Conservation (phyloP, 2,113 vertebrate genomes). For the Triplophysa siluroides region DNA sequence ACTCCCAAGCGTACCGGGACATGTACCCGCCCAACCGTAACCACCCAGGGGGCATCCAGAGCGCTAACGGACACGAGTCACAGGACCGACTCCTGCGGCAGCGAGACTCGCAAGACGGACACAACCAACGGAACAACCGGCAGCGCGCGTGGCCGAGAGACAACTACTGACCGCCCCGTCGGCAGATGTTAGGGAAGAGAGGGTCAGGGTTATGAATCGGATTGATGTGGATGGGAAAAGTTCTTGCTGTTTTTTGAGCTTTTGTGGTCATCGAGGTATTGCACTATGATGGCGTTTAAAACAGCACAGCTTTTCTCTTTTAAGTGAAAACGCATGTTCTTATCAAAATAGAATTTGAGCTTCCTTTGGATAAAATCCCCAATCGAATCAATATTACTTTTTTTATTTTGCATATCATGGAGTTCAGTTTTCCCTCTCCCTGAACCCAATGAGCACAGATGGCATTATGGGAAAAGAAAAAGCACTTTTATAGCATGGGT, state of each 20-base stretch:
- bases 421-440: neutral
- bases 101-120: constrained; percentile 79
- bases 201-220: constrained; percentile 2
- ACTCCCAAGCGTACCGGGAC: constrained; percentile 85
- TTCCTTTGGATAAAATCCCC: constrained; percentile 6
- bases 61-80: constrained; percentile 84
- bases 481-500: constrained; percentile 48
- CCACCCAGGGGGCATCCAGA: constrained; percentile 80
- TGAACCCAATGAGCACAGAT: constrained; percentile 31
- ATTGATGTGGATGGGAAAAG: constrained; percentile 5
- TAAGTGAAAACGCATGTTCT: constrained; percentile 22
- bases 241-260: constrained; percentile 17
- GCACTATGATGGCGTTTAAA: constrained; percentile 5
- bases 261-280: neutral
- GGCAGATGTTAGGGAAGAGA: constrained; percentile 2
- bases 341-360: constrained; percentile 14
- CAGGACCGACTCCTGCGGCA: constrained; percentile 87
- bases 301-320: constrained; percentile 22
- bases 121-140: constrained; percentile 90
- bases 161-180: constrained; percentile 80
- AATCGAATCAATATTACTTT: constrained; percentile 2
- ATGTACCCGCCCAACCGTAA: constrained; percentile 87
- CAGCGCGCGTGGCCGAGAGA: constrained; percentile 93
- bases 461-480: constrained; percentile 4
- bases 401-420: constrained; percentile 1